Evolutionary conservation across 2,888 invertebrate genomes (phyloP), one percentile per base, ranked within the genome.

Genomic region (Apamea monoglypha): DNA sequence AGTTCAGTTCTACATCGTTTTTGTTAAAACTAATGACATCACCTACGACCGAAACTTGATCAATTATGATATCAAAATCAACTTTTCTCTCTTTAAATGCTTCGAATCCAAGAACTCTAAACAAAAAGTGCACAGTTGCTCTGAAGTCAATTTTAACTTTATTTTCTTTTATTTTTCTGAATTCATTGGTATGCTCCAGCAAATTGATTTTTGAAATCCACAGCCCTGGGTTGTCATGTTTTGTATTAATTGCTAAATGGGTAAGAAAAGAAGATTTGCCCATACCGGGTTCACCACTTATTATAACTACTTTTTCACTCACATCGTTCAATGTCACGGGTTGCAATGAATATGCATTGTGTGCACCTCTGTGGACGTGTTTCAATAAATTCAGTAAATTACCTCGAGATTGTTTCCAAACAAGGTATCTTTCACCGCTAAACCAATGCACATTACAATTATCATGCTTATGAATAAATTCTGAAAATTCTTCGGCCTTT

Each of bases 171-270:
- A 83, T 76, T 40, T 50, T 29, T 40, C 44, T 67, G 16, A 86
- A 74, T 66, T 66, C 68, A 21, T 79, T 36, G 16, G 68, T 59
- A 63, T 63, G 14, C 1, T 86, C 83, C 2, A 84, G 63, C 25
- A 89, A 82, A 70, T 89, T 88, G n/a, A 90, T 68, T 78, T 84
- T 88, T 32, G 86, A 69, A 76, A 89, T 72, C 84, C 89, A 90
- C 36, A 80, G 44, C 4, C 25, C 12, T 4, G 85, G 82, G 44
- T 83, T 10, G 21, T 47, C 56, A 63, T 21, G 47, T 84, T 88
- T 90, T 2, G 88, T 88, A 68, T 85, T 78, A 21, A 86, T 74
- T 32, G 87, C 82, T 78, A 89, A 80, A 75, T 88, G 82, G 50
- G 80, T 86, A 14, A 89, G 64, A n/a, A 87, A 74, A 12, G 84